Percentiles rank a stretch among this genome's conserved stretches.
Evolutionary conservation across 2,797 vertebrate genomes (phyloP).

Genomic region (Callimico goeldii): DNA sequence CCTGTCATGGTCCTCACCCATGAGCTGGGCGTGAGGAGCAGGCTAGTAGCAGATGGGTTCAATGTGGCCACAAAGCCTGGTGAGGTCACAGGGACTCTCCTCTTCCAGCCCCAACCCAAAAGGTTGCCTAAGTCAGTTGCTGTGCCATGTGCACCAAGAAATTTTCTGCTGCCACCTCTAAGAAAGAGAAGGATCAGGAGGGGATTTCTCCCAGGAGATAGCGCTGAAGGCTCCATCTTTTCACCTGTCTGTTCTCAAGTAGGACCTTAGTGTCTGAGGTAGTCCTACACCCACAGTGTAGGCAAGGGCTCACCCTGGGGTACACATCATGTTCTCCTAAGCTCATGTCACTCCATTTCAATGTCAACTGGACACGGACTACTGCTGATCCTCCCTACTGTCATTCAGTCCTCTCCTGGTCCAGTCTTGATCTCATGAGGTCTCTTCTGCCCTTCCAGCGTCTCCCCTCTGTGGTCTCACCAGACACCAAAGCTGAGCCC

Average conservation of each 20-base stretch:
- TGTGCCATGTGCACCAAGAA: background rate
- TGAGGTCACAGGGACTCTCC: background rate
- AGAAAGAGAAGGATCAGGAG: background rate
- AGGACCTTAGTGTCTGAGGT: background rate
- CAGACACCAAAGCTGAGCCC: background rate
- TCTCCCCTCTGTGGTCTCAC: background rate
- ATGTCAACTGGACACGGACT: background rate
- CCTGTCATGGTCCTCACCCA: background rate
- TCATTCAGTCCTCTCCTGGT: background rate
- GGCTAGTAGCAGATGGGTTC: background rate
- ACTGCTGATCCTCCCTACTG: background rate
- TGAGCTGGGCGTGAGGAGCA: background rate
- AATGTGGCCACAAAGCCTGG: background rate
- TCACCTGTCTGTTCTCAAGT: background rate
- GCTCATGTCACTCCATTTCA: background rate
- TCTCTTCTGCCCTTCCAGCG: background rate
- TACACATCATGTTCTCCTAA: background rate
- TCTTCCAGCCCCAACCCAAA: background rate
- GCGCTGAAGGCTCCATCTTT: background rate
- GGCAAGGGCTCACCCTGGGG: background rate
- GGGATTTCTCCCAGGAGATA: background rate
- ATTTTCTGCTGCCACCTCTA: background rate
- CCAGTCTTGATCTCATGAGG: background rate
- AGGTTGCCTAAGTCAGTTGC: background rate
- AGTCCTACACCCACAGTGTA: background rate